Evolutionary conservation across 2,113 vertebrate species (phyloP).

Genomic region (Tetraodon nigroviridis): DNA sequence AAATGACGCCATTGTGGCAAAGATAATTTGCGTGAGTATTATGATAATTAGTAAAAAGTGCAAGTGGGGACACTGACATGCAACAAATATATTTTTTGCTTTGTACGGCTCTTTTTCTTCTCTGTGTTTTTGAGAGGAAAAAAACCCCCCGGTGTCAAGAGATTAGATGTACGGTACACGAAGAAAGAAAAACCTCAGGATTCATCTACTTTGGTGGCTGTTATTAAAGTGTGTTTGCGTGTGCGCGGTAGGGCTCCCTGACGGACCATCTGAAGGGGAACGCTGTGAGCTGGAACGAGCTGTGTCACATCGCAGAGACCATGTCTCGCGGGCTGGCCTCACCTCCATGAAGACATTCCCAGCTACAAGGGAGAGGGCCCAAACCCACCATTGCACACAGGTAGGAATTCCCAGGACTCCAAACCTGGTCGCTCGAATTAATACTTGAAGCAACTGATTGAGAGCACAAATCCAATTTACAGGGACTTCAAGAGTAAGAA

Average conservation of each 20-base stretch:
- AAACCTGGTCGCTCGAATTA: background rate
- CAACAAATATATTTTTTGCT: too few relatives aligned
- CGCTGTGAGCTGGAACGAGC: constrained; percentile 89
- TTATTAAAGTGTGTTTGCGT: background rate
- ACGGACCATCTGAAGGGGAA: constrained; percentile 97
- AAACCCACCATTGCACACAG: constrained; percentile 98
- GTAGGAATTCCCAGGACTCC: constrained; percentile 52
- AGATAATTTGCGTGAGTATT: too few relatives aligned
- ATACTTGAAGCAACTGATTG: background rate
- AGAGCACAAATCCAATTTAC: constrained; percentile 12
- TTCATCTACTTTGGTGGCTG: too few relatives aligned
- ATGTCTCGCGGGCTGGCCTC: constrained; percentile 94
- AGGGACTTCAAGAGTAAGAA: constrained; percentile 99
- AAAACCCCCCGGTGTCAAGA: too few relatives aligned
- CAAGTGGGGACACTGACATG: too few relatives aligned
- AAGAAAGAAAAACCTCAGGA: background rate
- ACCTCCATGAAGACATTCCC: constrained; percentile 95
- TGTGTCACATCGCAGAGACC: constrained; percentile 91
- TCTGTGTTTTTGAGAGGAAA: too few relatives aligned
- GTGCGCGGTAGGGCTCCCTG: constrained; percentile 82
- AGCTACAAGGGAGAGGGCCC: constrained; percentile 86
- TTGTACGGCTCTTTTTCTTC: too few relatives aligned
- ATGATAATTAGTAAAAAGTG: too few relatives aligned
- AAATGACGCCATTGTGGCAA: too few relatives aligned
- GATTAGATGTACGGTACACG: too few relatives aligned